Base-by-base conservation (phyloP, 1,140 invertebrate species). In the Pogonognathellus flavescens region DNA sequence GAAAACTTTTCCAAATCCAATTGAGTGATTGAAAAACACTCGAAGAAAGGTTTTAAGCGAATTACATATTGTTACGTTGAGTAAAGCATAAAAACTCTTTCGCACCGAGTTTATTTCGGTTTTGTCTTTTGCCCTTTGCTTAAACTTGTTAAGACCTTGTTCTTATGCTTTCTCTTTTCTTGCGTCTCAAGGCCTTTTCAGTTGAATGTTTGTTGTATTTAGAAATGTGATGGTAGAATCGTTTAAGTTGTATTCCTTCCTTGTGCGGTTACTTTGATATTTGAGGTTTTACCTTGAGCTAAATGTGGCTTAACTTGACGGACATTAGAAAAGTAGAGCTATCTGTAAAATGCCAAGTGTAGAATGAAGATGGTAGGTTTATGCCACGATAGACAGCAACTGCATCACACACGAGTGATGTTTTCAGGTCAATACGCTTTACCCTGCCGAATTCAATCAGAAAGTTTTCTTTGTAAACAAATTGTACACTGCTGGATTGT, bases 391-490 rank as follows among this genome's bases (percentile, higher is more conserved):
- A 57, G 9, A 9, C n/a, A 14, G 53, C 11, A 57, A 57, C 53
- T 57, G 11, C n/a, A 57, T 14, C 7, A 76, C 22, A 76, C 70
- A 76, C 70, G 70, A 76, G 70, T 76, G 70, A 76, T 76, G 70
- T 76, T 76, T 76, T 76, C 31, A 76, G 70, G 70, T 76, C 70
- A 76, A 49, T 76, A 31, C 70, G 31, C 31, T 76, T 49, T 76
- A 18, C 70, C 49, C 31, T 50, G 13, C 31, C 70, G 31, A 76
- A 76, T 76, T 76, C 70, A 31, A 76, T 76, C 70, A 76, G 70
- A 76, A 76, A 76, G 70, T 76, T 76, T 76, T 76, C 70, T 76
- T 76, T 76, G 70, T 76, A 76, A 76, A 50, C 70, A 76, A 76
- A 76, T 76, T 76, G 70, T 76, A 76, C 70, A 41, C 31, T 76